Evolutionary conservation across 2,888 invertebrate species (phyloP), one percentile per base, ranked within the genome.

Genomic region (Ectemnius cavifrons): DNA sequence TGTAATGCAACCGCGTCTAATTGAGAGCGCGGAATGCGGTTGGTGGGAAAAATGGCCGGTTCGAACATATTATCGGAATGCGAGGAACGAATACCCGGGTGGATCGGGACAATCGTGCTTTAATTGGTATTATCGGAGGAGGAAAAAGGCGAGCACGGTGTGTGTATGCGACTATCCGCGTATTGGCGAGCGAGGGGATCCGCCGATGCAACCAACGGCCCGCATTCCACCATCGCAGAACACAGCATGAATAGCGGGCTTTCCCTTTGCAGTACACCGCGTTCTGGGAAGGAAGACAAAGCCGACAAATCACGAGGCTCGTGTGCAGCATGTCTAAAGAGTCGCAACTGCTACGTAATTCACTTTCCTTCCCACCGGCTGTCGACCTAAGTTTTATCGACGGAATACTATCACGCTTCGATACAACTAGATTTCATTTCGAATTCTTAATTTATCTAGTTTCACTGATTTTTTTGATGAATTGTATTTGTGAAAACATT

Each of bases 361-460:
- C 79, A 63, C 75, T 79, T 79, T 75, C 73, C 61, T 71, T 69
- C 45, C 56, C 60, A 64, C 57, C 62, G 57, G 8, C 23, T 57
- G 67, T 49, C 71, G 4, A 11, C 47, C 28, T 57, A 37, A 56
- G 37, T 11, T 37, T 37, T 37, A 11, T 37, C 37, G 37, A 4
- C 37, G 37, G 37, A 37, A 37, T 37, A 37, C 37, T 37, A 37
- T 37, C 37, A 11, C 37, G 8, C 8, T 4, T 8, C 11, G 8
- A 37, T 37, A 37, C 23, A 23, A 23, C 23, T 2, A 23, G 23
- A 23, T 23, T 23, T 23, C 23, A 23, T 2, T 23, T 23, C 23
- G 0, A 23, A 0, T 23, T 23, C 23, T 23, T 23, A 23, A 23
- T 23, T 23, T 23, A 23, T 23, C 23, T 2, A 23, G 3, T 23